Conservation (phyloP, 2,888 invertebrate species). For the Chrysina gloriosa region DNA sequence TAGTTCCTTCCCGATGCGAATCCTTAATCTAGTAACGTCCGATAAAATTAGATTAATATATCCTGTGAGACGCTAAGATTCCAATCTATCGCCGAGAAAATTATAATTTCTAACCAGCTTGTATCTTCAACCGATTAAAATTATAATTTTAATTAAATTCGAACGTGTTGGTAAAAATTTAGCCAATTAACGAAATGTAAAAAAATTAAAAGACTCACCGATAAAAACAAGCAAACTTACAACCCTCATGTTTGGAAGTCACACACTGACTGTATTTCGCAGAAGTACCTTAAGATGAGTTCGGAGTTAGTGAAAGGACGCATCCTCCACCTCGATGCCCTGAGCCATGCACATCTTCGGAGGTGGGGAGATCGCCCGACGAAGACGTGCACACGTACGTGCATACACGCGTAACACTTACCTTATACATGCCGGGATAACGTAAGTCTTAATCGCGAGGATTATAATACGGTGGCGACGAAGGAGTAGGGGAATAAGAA, state of each 20-base stretch:
- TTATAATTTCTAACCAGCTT: no score
- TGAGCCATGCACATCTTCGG: constrained; percentile 39
- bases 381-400: constrained; percentile 2
- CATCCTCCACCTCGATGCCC: constrained; percentile 52
- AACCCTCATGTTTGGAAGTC: constrained; percentile 62
- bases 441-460: constrained; percentile 5
- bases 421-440: background rate
- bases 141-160: no score
- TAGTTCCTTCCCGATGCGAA: no score
- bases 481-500: background rate
- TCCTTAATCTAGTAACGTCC: no score
- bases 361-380: constrained; percentile 32
- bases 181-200: background rate
- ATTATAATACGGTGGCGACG: background rate
- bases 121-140: no score
- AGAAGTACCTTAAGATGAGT: constrained; percentile 57
- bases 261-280: constrained; percentile 57
- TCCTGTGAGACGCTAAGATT: no score
- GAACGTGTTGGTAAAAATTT: background rate
- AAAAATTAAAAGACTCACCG: constrained; percentile 58
- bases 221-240: constrained; percentile 61
- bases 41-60: no score
- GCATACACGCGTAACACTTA: background rate
- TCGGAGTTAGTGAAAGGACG: constrained; percentile 59
- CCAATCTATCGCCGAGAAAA: no score